Conservation (phyloP, 2,888 invertebrate species). For the Osmoderma eremita region DNA sequence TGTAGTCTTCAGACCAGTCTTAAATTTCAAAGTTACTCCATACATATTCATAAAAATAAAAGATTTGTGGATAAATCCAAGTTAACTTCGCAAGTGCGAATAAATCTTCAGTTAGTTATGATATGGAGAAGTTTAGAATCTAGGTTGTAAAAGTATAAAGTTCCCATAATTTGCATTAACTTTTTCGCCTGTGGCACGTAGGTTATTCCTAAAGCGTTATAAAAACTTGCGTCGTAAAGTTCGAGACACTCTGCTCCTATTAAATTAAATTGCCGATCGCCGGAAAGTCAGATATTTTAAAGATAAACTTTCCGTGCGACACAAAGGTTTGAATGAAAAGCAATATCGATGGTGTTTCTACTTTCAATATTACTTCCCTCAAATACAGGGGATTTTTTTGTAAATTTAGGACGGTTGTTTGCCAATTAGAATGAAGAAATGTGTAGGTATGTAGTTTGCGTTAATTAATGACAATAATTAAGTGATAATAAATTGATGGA, state of each 20-base stretch:
- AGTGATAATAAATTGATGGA: too few species aligned
- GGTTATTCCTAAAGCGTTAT: slow-evolving; percentile 34
- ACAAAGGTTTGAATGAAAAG: slow-evolving; percentile 1
- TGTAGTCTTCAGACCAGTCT: slow-evolving; percentile 23
- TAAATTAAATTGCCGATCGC: slow-evolving; percentile 28
- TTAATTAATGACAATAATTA: too few species aligned
- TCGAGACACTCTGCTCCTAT: slow-evolving; percentile 25
- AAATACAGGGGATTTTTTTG: too few species aligned
- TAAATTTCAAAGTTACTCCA: slow-evolving; percentile 47
- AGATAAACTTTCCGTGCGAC: slow-evolving; percentile 1
- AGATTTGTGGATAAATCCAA: slow-evolving; percentile 53
- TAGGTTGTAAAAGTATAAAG: slow-evolving; percentile 55
- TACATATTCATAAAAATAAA: slow-evolving; percentile 58
- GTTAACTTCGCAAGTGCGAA: slow-evolving; percentile 59
- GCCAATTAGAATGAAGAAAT: too few species aligned
- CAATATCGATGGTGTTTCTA: not conserved
- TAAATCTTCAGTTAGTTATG: slow-evolving; percentile 60
- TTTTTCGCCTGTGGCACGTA: slow-evolving; percentile 47
- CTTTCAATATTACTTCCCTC: too few species aligned
- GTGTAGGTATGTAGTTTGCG: too few species aligned
- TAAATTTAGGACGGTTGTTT: too few species aligned
- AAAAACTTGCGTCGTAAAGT: slow-evolving; percentile 41
- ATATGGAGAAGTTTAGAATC: slow-evolving; percentile 59
- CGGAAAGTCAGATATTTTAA: slow-evolving; percentile 5
- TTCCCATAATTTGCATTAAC: slow-evolving; percentile 47